Conservation (phyloP, 2,888 invertebrate species). For the Drosophila aldrichi region DNA sequence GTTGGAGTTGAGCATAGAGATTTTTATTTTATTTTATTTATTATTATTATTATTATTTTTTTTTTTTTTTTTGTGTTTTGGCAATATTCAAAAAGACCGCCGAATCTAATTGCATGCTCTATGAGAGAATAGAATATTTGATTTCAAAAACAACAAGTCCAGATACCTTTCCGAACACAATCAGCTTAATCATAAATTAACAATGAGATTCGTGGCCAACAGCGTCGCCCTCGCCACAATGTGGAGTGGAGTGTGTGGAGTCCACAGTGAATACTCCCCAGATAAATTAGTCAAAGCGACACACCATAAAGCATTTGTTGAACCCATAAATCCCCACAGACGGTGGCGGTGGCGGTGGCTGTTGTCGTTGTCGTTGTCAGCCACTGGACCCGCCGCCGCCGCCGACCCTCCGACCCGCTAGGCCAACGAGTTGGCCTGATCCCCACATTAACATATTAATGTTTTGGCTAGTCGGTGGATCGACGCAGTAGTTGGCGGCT, state of each 20-base stretch:
- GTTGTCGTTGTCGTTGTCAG: conserved; percentile 52
- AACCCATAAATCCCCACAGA: conserved; percentile 82
- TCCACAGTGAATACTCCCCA: conserved; percentile 46
- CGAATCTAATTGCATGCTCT: conserved; percentile 16
- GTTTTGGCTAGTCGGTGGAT: conserved; percentile 67
- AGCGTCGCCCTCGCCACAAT: conserved; percentile 37
- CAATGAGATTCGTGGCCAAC: conserved; percentile 67
- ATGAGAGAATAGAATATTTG: conserved; percentile 26
- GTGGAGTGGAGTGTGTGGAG: not conserved
- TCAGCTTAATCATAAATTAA: conserved; percentile 78
- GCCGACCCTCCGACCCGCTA: not conserved
- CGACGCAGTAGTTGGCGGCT: conserved; percentile 50
- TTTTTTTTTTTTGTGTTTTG: not conserved
- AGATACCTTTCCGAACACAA: conserved; percentile 60
- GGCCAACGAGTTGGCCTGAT: conserved; percentile 18
- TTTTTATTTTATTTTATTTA: not conserved
- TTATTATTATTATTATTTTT: too few species aligned
- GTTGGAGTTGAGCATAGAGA: not conserved
- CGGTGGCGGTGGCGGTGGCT: conserved; percentile 57
- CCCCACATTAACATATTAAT: conserved; percentile 84
- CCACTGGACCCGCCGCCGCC: conserved; percentile 28
- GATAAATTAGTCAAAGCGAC: conserved; percentile 84
- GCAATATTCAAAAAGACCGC: conserved; percentile 14
- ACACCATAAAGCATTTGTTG: conserved; percentile 84
- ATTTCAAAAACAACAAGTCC: conserved; percentile 9